Evolutionary conservation across 2,888 invertebrate genomes (phyloP), one percentile per base, ranked within the genome.

Genomic region (Andrena camellia): DNA sequence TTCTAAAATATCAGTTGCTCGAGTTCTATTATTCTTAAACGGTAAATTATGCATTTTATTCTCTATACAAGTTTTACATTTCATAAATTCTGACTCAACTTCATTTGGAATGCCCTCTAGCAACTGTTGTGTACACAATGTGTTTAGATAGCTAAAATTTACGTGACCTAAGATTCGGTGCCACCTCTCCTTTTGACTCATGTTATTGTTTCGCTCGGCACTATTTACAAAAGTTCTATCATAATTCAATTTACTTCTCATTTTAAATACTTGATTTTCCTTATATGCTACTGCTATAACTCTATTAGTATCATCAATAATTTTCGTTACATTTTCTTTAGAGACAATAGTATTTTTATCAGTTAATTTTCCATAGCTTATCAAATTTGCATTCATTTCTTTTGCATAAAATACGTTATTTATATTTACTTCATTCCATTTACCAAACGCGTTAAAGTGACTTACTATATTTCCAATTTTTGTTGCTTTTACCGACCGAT

Each of bases 81-180:
- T 81, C 26, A 87, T 23, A 29, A 29, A 62, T 29, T 60, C 66
- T 1, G 2, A 0, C 62, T 78, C 81, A 1, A 86, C n/a, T 17
- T 80, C 6, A 7, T 71, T 54, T 35, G 78, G 83, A 4, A 84
- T 20, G 5, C 85, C 81, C 1, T 66, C 48, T 0, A 70, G 33
- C 50, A 77, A 73, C 68, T 86, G 8, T 33, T 71, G 4, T 13
- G 64, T 73, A 48, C 68, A 17, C 17, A 86, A 8, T 23, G 10
- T 71, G 4, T 82, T 59, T 52, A 88, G 50, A 78, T 84, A 83
- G 8, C 80, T 63, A 68, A 89, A 88, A 63, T 88, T 88, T 66
- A 87, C 69, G 50, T 89, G 84, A 0, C 84, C 87, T 26, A 88
- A 68, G 0, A 67, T 62, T 2, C 81, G 64, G 73, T 89, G 88